These are phyloP conservation scores for Halictus rubicundus DNA, from an alignment of 1,140 invertebrate species.

Conservation along the genomic window DNA sequence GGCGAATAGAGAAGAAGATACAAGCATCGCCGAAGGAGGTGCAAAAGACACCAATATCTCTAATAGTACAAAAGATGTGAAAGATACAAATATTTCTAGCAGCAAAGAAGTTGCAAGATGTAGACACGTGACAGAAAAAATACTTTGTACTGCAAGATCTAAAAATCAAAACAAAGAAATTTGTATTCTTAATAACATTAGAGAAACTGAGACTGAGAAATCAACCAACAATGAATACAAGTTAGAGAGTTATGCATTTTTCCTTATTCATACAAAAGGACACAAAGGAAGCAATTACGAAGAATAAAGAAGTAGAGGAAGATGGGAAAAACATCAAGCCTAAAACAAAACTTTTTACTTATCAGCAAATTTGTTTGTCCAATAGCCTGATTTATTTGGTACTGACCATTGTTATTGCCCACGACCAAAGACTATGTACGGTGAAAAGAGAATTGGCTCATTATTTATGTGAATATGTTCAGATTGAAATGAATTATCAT, in stretches of 20 bases:
- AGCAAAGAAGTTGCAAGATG: conserved; percentile 13
- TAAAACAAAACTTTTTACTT: conserved; percentile 84
- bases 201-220: background rate
- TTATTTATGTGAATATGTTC: background rate
- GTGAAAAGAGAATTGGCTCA: conserved; percentile 73
- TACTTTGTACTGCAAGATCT: conserved; percentile 7
- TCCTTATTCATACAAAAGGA: no score
- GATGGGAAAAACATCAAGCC: no score
- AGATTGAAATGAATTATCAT: background rate
- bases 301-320: no score
- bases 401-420: conserved; percentile 81
- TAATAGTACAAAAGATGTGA: conserved; percentile 4
- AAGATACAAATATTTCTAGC: background rate
- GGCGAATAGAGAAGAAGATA: background rate
- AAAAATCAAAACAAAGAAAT: conserved; percentile 5
- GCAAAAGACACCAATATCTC: no score
- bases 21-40: no score
- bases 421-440: conserved; percentile 71
- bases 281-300: no score
- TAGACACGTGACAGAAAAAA: background rate
- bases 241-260: conserved; percentile 16
- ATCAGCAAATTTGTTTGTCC: conserved; percentile 86
- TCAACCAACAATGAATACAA: background rate
- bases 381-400: conserved; percentile 85
- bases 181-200: background rate